Conservation (phyloP, 2,113 vertebrate species). For the Leucosticte australis region DNA sequence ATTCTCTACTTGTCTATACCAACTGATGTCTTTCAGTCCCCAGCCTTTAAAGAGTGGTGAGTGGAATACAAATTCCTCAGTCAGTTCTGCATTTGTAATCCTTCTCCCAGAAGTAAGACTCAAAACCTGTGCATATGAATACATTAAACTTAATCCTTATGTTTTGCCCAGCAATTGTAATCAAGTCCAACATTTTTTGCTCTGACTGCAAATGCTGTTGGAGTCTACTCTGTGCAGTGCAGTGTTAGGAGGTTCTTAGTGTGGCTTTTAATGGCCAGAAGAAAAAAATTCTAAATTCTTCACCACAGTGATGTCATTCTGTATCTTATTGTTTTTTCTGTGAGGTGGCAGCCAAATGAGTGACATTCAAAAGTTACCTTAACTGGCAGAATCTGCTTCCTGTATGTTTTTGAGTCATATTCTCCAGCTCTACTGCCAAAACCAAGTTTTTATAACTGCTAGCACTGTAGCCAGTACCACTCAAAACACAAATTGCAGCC, state of each 20-base stretch:
- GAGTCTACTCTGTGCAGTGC: background rate
- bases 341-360: background rate
- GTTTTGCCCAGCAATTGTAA: background rate
- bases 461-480: background rate
- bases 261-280: background rate
- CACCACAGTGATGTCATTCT: background rate
- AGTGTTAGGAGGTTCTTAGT: background rate
- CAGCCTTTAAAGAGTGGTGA: background rate
- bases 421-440: slow-evolving; percentile 28
- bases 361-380: slow-evolving; percentile 16
- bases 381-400: slow-evolving; percentile 20
- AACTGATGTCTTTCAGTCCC: background rate
- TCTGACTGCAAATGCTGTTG: background rate
- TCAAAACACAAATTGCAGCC: background rate
- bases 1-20: background rate
- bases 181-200: background rate
- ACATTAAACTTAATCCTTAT: background rate
- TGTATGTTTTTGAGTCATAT: slow-evolving; percentile 43
- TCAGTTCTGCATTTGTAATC: background rate
- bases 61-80: background rate
- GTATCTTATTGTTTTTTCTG: background rate
- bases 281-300: background rate
- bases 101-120: background rate
- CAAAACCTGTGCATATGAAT: background rate
- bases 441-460: background rate